Percentiles rank a stretch among this genome's conserved stretches.
phyloP scores from a whole-genome alignment of 2,888 invertebrate genomes.

The Abscondita cerata region DNA sequence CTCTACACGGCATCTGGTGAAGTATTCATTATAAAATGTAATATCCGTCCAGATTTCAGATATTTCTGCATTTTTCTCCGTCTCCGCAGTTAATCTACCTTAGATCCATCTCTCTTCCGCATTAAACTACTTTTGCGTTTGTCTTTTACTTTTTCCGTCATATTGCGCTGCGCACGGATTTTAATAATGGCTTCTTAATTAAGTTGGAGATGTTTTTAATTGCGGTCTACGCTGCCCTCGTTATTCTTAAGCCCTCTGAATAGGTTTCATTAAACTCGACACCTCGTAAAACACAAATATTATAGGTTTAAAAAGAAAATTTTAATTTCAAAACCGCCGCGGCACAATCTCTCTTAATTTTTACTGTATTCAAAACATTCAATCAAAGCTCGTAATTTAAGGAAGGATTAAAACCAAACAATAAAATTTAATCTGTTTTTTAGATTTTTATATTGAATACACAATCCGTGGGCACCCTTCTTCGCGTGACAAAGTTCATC shows the following conservation, averaged over 20 bases:
- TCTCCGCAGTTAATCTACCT: constrained; percentile 46
- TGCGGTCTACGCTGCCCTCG: constrained; percentile 54
- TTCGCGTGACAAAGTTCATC: constrained; percentile 38
- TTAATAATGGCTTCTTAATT: constrained; percentile 60
- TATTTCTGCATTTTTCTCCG: constrained; percentile 52
- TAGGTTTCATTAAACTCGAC: constrained; percentile 57
- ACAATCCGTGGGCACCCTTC: constrained; percentile 12
- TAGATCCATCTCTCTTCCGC: constrained; percentile 32
- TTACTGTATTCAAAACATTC: neutral
- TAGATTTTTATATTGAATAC: constrained; percentile 18
- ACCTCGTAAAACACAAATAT: constrained; percentile 58
- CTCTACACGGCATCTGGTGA: constrained; percentile 49
- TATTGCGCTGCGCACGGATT: constrained; percentile 53
- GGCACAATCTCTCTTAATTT: neutral
- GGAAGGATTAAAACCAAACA: too few relatives aligned
- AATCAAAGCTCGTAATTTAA: neutral
- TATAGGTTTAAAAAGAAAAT: constrained; percentile 35
- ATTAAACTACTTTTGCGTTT: constrained; percentile 27
- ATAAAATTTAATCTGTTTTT: constrained; percentile 12
- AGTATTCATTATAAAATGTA: constrained; percentile 56
- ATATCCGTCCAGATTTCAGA: constrained; percentile 53
- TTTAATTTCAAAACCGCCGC: constrained; percentile 15
- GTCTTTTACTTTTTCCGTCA: constrained; percentile 48
- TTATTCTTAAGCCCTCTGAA: constrained; percentile 55
- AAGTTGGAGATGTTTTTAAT: constrained; percentile 60